phyloP scores from a whole-genome alignment of 2,888 invertebrate species.

The Vesta saturnalis region DNA sequence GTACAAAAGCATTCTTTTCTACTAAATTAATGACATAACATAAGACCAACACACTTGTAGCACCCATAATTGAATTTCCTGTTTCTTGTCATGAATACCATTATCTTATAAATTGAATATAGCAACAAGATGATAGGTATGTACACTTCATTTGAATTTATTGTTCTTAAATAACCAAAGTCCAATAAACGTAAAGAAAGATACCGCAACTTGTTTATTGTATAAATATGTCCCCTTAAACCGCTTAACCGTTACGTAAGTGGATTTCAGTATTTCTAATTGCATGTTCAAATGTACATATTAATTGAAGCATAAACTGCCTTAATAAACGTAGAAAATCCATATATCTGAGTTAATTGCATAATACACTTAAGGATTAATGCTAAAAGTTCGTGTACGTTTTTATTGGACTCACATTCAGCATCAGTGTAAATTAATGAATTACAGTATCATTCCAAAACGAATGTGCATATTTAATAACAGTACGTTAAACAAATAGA shows the following conservation, averaged over 20 bases:
- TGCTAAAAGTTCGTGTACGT: not conserved
- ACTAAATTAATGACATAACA: no score
- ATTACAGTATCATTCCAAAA: not conserved
- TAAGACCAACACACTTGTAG: no score
- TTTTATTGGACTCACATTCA: not conserved
- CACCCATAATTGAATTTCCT: not conserved
- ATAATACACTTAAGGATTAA: conserved; percentile 4
- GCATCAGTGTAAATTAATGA: not conserved
- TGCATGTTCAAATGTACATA: conserved; percentile 21
- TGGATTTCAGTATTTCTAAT: conserved; percentile 27
- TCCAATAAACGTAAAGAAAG: conserved; percentile 10
- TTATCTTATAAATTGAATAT: not conserved
- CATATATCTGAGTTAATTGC: not conserved
- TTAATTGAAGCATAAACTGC: conserved; percentile 32
- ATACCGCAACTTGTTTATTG: conserved; percentile 29
- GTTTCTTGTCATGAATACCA: not conserved
- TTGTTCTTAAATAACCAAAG: not conserved
- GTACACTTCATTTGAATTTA: conserved; percentile 10
- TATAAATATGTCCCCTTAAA: conserved; percentile 30
- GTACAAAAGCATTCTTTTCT: no score
- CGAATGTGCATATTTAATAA: conserved; percentile 6
- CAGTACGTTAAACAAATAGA: conserved; percentile 4
- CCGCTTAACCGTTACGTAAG: conserved; percentile 32
- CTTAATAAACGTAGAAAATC: not conserved
- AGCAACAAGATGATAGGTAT: not conserved